Evolutionary conservation across 92 coral and sea anemone genomes (phyloP).

Genomic region (Porites evermanni): DNA sequence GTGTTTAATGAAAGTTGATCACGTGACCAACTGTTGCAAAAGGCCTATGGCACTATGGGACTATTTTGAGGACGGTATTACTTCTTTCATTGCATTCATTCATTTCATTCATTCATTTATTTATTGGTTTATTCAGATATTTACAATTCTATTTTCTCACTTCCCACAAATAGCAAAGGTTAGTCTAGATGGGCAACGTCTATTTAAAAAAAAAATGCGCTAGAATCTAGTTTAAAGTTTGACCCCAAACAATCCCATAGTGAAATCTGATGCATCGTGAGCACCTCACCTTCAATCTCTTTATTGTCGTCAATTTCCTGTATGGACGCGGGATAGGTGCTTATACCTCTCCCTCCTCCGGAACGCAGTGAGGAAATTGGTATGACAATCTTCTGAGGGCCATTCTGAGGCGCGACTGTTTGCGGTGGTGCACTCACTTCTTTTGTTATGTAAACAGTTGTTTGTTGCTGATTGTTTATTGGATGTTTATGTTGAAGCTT

Average conservation of each 20-base stretch:
- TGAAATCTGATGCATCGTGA: neutral
- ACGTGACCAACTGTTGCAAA: too few species aligned
- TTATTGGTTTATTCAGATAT: too few species aligned
- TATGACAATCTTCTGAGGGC: constrained; percentile 36
- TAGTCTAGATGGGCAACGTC: too few species aligned
- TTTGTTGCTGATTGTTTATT: constrained; percentile 15
- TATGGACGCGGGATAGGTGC: neutral
- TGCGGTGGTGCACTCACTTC: neutral
- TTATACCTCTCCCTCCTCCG: neutral
- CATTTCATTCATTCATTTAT: too few species aligned
- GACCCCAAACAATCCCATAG: neutral
- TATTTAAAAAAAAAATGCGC: too few species aligned
- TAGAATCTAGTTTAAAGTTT: too few species aligned
- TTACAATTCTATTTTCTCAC: too few species aligned
- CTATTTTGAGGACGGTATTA: too few species aligned
- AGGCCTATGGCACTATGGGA: too few species aligned
- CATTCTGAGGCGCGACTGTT: neutral
- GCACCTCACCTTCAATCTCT: constrained; percentile 11
- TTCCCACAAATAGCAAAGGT: too few species aligned
- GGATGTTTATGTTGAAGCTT: neutral
- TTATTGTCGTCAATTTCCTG: neutral
- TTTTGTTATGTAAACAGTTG: constrained; percentile 26
- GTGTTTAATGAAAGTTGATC: too few species aligned
- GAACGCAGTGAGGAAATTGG: constrained; percentile 44
- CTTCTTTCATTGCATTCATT: too few species aligned